A percentile compares a stretch with the other conserved stretches of the same genome.
phyloP scores from a whole-genome alignment of 2,797 vertebrate species.

The Tenualosa ilisha region DNA sequence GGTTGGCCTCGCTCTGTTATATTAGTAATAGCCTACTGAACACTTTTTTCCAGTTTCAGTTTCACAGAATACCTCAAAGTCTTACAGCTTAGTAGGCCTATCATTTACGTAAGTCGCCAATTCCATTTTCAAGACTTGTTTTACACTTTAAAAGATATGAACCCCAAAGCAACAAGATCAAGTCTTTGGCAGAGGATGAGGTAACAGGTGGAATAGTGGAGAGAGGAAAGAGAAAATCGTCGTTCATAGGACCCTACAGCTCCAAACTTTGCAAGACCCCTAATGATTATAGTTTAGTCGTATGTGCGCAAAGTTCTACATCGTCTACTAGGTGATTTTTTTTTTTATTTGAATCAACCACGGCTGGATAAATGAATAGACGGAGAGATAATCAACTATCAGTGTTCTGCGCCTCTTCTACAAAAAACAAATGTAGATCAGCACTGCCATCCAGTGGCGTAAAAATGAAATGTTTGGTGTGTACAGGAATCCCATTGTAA shows the following conservation, averaged over 20 bases:
- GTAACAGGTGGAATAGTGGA: not conserved
- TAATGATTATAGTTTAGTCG: not conserved
- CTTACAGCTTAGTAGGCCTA: too few species aligned
- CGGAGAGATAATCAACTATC: not conserved
- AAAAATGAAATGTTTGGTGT: not conserved
- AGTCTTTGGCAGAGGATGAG: not conserved
- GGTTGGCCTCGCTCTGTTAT: not conserved
- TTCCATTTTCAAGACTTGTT: not conserved
- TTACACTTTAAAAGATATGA: not conserved
- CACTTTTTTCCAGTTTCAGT: not conserved
- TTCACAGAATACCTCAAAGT: not conserved
- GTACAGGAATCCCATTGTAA: not conserved
- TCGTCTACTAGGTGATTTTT: not conserved
- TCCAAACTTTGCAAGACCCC: not conserved
- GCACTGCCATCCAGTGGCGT: constrained; percentile 13
- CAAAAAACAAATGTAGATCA: not conserved
- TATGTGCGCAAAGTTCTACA: not conserved
- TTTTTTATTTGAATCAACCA: not conserved
- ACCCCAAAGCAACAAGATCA: not conserved
- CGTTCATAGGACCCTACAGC: not conserved
- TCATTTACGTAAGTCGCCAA: not conserved
- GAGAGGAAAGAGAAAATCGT: not conserved
- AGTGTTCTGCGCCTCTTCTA: not conserved
- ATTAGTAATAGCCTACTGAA: not conserved
- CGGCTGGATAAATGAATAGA: not conserved